Evolutionary conservation across 35 echinoderm and acorn worm genomes (phyloP), one percentile per base, ranked within the genome.

Genomic region (Ophioderma brevispina): DNA sequence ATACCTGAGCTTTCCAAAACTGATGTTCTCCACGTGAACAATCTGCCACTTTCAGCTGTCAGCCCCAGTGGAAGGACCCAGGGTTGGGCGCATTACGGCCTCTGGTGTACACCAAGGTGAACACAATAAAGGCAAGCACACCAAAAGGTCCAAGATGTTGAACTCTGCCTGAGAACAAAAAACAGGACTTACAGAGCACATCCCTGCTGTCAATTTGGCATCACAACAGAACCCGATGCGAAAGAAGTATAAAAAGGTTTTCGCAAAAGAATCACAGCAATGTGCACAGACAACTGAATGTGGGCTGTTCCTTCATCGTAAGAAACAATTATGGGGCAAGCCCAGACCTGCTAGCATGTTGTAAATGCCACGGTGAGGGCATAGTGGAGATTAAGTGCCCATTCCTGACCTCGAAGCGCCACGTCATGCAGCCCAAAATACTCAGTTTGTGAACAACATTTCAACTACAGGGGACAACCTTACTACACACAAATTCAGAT

Each of bases 331-430:
- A 36, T 21, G 89, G 81, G 1, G 93, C 93, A 31, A 86, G 82
- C 10, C 84, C 84, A 40, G 93, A 95, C 76, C 89, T 89, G 14
- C 80, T 95, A 1, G 89, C 82, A 8, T 82, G 15, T 13, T 95
- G 93, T 75, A 77, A 82, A 34, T 95, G 93, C 90, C 86, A 89
- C 76, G 92, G 78, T 37, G 42, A 32, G 11, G 83, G 88, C 8
- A 38, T 87, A 4, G 21, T 86, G 33, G 93, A 94, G 42, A 91
- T 91, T 14, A 94, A 94, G 52, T 93, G 85, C 49, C 85, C 86
- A 19, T 21, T 87, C 10, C 76, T 56, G 13, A 37, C n/a, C 36
- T 30, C 85, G 0, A 55, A 88, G 64, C 91, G n/a, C 91, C 31
- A 80, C 86, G 55, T 18, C 91, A 41, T 37, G 35, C 42, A 81